Evolutionary conservation across 2,113 vertebrate species (phyloP).

Genomic region (Camelus bactrianus): DNA sequence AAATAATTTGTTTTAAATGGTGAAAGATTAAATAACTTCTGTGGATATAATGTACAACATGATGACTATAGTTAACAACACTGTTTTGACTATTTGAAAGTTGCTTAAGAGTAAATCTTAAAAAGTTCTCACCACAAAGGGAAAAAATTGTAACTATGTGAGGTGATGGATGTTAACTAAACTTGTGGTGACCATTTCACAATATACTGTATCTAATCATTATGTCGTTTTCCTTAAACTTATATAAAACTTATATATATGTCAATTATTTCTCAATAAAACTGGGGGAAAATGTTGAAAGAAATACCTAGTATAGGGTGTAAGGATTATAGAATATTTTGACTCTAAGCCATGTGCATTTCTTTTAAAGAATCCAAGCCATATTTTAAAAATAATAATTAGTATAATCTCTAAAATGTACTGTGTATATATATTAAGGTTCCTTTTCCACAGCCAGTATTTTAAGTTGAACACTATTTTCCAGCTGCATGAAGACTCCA

Average conservation of each 20-base stretch:
- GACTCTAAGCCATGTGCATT: neutral
- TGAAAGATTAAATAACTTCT: conserved; percentile 12
- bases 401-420: neutral
- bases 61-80: neutral
- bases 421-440: neutral
- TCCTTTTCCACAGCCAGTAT: neutral
- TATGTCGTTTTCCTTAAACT: neutral
- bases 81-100: neutral
- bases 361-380: neutral
- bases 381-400: neutral
- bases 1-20: conserved; percentile 2
- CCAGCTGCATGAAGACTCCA: neutral
- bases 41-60: neutral
- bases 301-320: neutral
- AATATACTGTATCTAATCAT: neutral
- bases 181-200: neutral
- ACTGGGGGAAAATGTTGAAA: neutral
- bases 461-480: neutral
- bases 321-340: neutral
- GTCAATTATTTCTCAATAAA: neutral
- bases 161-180: neutral
- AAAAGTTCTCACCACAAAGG: neutral
- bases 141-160: neutral
- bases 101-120: neutral
- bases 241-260: neutral